Evolutionary conservation across 1,140 invertebrate genomes (phyloP), one percentile per base, ranked within the genome.

Genomic region (Lucilia sericata): DNA sequence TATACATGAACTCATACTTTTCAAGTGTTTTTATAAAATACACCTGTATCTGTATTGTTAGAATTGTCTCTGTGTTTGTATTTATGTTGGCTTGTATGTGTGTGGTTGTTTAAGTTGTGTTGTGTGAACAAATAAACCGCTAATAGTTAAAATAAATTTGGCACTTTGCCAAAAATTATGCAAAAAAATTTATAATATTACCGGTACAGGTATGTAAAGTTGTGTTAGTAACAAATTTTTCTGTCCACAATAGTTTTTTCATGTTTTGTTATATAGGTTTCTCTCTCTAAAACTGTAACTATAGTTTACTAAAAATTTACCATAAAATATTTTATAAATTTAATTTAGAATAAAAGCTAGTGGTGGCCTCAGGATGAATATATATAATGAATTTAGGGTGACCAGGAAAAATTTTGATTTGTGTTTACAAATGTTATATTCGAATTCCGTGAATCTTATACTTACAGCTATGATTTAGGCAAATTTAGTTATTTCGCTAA

Each of bases 131-230:
- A 21, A 70, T 25, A 70, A 70, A 70, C 65, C 65, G 65, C 65
- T 70, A 70, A 70, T 70, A 70, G 65, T 70, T 70, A 70, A 70
- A 70, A 70, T 70, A 70, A 70, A 70, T 70, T 70, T 70, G 65
- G 19, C 65, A 70, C 21, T 70, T 70, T 70, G 19, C 65, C 65
- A 70, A 70, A 70, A 70, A 70, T 70, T 70, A 70, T 70, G 65
- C 19, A 70, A 60, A 60, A 60, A 25, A 70, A 3, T 30, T 30
- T 30, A 2, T 3, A 30, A 30, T 30, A 30, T 30, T 30, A 30
- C 25, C 25, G 25, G 25, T 3, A 30, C 3, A 2, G 25, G 25
- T 70, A 9, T 2, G 7, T 70, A 25, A 25, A 21, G 65, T 70
- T 70, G n/a, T 21, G 19, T 70, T 70, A 21, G 65, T 70, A 21